Percentiles rank a stretch among this genome's conserved stretches.
These are phyloP conservation scores for Fratercula arctica DNA, from an alignment of 2,797 vertebrate species.

Conservation along the genomic window DNA sequence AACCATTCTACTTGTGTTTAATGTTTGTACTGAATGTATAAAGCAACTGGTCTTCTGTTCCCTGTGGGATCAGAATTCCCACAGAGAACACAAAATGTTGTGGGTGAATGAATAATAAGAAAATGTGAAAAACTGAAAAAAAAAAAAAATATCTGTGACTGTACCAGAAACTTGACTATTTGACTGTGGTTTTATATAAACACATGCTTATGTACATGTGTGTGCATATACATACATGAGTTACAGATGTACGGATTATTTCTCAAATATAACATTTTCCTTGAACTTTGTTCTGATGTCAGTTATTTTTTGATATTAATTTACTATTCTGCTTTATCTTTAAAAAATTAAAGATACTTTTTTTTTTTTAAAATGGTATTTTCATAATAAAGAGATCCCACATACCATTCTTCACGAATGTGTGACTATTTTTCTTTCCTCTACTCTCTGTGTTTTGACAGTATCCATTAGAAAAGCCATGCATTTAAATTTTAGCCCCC, in stretches of 20 bases:
- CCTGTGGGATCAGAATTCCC: background rate
- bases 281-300: background rate
- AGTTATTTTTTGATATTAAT: background rate
- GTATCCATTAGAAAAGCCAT: background rate
- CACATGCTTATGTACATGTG: background rate
- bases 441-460: background rate
- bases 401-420: accelerated
- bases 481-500: background rate
- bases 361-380: background rate
- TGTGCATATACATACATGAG: accelerated
- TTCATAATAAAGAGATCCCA: background rate
- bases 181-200: background rate
- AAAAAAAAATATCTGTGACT: background rate
- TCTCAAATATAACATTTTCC: background rate
- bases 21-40: background rate
- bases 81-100: background rate
- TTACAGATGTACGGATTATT: accelerated
- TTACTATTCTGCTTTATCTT: background rate
- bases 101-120: background rate
- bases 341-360: background rate
- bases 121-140: background rate
- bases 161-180: background rate
- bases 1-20: background rate
- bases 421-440: background rate
- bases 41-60: background rate